These are phyloP conservation scores for Catamblyrhynchus diadema DNA, from an alignment of 2,797 vertebrate species.

Conservation along the genomic window DNA sequence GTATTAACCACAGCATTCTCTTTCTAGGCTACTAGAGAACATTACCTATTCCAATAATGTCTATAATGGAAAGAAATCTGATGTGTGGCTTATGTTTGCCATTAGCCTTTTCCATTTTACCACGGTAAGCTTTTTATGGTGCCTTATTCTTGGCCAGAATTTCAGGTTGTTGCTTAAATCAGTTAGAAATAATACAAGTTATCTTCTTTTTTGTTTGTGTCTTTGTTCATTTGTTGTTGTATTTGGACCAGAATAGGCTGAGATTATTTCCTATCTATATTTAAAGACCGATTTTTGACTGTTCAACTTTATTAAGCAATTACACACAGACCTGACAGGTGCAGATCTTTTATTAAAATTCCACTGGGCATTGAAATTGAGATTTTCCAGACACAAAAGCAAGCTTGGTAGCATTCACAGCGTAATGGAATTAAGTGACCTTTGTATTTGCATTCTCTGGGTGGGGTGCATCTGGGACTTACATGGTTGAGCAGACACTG, in stretches of 20 bases:
- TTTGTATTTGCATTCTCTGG: not conserved
- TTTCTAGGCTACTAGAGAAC: not conserved
- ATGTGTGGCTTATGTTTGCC: not conserved
- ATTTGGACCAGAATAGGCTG: not conserved
- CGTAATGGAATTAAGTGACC: not conserved
- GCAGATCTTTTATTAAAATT: not conserved
- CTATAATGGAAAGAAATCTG: not conserved
- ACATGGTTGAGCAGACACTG: not conserved
- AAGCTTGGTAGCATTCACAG: not conserved
- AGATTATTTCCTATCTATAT: not conserved
- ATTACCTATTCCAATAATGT: not conserved
- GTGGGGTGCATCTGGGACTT: not conserved
- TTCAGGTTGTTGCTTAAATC: not conserved
- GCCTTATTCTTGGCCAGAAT: not conserved
- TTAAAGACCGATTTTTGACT: not conserved
- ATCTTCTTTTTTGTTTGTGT: not conserved
- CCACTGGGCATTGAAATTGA: not conserved
- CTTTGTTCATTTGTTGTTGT: not conserved
- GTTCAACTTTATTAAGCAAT: not conserved
- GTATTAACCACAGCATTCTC: not conserved
- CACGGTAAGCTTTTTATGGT: not conserved
- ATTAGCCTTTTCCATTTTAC: not conserved
- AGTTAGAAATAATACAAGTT: not conserved
- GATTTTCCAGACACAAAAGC: conserved; percentile 6
- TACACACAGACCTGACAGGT: not conserved